These are phyloP conservation scores for Barbus barbus DNA, from an alignment of 2,113 vertebrate species.

Conservation along the genomic window DNA sequence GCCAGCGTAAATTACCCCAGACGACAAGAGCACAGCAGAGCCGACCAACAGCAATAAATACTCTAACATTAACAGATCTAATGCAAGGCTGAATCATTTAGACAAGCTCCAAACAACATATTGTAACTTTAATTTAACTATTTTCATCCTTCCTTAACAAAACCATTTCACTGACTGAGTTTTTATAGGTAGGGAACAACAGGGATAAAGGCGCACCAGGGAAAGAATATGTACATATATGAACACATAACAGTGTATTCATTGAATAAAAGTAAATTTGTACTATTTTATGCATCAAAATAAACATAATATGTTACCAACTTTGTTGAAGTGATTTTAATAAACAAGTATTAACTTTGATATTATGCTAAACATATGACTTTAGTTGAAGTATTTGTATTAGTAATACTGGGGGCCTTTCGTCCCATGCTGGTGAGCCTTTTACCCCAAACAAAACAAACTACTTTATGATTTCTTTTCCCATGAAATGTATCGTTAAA, in stretches of 20 bases:
- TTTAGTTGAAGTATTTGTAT: background rate
- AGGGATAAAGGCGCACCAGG: too few species aligned
- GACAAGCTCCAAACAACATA: background rate
- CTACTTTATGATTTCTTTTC: background rate
- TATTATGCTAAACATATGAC: background rate
- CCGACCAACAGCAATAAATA: background rate
- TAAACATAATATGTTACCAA: too few species aligned
- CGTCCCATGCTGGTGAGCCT: too few species aligned
- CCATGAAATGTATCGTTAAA: background rate
- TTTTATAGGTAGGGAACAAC: too few species aligned
- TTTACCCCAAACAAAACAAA: background rate
- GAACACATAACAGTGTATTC: too few species aligned
- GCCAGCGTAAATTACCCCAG: conserved; percentile 14
- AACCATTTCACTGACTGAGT: background rate
- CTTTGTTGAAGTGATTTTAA: too few species aligned
- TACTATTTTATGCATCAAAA: too few species aligned
- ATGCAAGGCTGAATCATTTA: background rate
- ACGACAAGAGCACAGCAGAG: background rate
- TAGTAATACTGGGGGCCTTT: background rate
- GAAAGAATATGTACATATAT: too few species aligned
- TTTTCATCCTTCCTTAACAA: background rate
- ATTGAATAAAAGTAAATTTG: too few species aligned
- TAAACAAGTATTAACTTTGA: background rate
- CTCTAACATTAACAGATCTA: background rate
- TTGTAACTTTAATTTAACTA: background rate